Conservation (phyloP, 1,140 invertebrate genomes). For the Zaprionus vittiger region DNA sequence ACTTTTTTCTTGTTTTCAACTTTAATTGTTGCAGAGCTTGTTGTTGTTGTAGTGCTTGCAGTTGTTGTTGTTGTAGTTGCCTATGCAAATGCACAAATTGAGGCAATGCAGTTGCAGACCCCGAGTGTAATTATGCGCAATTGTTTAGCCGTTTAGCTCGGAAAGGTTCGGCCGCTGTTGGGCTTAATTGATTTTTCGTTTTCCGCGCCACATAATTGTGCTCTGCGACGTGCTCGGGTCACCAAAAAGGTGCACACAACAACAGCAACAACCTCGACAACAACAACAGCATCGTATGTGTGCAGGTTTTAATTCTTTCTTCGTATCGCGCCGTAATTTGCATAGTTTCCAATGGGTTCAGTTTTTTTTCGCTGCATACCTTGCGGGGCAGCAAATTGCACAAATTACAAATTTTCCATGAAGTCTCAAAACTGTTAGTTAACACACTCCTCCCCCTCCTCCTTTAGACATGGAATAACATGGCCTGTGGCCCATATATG, state of each 20-base stretch:
- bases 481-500: conserved; percentile 62
- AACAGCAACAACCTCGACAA: conserved; percentile 2
- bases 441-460: conserved; percentile 52
- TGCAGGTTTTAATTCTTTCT: conserved; percentile 26
- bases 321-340: conserved; percentile 49
- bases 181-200: conserved; percentile 79
- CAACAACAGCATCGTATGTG: conserved; percentile 16
- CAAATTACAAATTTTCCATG: conserved; percentile 52
- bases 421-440: conserved; percentile 48
- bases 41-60: conserved; percentile 36
- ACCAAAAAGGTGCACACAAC: conserved; percentile 9
- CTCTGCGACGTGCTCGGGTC: conserved; percentile 8
- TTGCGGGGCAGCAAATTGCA: conserved; percentile 65
- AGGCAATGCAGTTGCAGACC: conserved; percentile 63
- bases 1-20: conserved; percentile 69
- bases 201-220: conserved; percentile 54
- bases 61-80: conserved; percentile 8
- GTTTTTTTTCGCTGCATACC: conserved; percentile 46
- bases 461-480: conserved; percentile 5
- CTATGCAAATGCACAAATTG: conserved; percentile 76
- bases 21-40: conserved; percentile 64
- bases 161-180: conserved; percentile 50
- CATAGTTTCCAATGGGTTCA: conserved; percentile 55
- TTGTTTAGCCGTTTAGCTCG: conserved; percentile 78
- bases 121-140: conserved; percentile 75